Percentiles rank a stretch among this genome's conserved stretches.
Evolutionary conservation across 2,888 invertebrate genomes (phyloP).

Genomic region (Diabrotica balteata): DNA sequence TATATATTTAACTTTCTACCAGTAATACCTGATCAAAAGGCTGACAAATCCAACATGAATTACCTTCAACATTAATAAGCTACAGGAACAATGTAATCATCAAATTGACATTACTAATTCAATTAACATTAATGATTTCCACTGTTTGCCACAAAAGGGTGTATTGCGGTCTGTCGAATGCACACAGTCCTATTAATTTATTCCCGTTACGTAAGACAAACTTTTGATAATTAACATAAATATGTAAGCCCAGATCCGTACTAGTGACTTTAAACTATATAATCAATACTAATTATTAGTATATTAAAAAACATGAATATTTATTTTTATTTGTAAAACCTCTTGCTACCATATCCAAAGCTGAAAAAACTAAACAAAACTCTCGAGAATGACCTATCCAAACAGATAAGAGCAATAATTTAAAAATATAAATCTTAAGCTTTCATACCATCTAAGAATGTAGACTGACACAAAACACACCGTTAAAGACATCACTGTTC

Average conservation of each 20-base stretch:
- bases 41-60: background rate
- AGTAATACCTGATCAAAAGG: background rate
- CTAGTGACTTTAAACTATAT: background rate
- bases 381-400: no score
- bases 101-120: slow-evolving; percentile 5
- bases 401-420: no score
- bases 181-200: slow-evolving; percentile 4
- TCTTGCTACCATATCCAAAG: no score
- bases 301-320: no score
- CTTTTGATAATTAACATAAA: slow-evolving; percentile 1
- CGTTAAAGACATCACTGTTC: no score
- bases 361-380: no score
- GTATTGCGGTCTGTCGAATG: background rate
- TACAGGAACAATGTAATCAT: background rate
- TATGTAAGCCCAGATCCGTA: background rate
- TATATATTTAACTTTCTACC: background rate
- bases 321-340: no score
- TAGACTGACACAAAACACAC: no score
- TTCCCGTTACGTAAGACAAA: background rate
- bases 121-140: slow-evolving; percentile 1
- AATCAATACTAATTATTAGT: no score
- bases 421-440: no score
- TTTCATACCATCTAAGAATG: no score
- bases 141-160: slow-evolving; percentile 1
- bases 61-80: background rate